Evolutionary conservation across 2,797 vertebrate genomes (phyloP).

Genomic region (Amniataba percoides): DNA sequence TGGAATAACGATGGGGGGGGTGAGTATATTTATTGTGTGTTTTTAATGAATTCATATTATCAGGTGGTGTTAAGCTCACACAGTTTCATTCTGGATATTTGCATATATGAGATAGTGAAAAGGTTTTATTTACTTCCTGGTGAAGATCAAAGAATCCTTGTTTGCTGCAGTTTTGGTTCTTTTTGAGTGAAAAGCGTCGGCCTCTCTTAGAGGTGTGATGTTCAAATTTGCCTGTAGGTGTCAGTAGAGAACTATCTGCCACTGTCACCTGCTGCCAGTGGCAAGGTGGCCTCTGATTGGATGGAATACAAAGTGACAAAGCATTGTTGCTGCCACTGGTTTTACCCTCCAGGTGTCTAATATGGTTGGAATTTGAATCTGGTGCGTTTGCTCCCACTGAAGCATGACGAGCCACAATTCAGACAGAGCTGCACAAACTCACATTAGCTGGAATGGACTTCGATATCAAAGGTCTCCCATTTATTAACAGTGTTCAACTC

Average conservation of each 20-base stretch:
- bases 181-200: fast-evolving
- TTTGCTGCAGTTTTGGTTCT: neutral
- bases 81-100: neutral
- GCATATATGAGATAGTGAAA: neutral
- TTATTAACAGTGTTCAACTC: neutral
- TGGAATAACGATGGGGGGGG: conserved; percentile 98
- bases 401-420: neutral
- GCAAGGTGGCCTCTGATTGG: conserved; percentile 73
- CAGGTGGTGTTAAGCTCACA: neutral
- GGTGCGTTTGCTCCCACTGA: neutral
- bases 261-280: conserved; percentile 35
- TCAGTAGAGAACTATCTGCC: conserved; percentile 56
- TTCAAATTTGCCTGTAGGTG: conserved; percentile 61
- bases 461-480: neutral
- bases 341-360: conserved; percentile 43
- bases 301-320: conserved; percentile 58
- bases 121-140: too few relatives aligned
- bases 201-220: neutral
- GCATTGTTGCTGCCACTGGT: conserved; percentile 49
- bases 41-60: neutral
- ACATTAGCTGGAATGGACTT: neutral
- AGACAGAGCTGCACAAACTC: conserved; percentile 1
- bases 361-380: conserved; percentile 38
- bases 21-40: conserved; percentile 82
- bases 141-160: neutral